Conservation (phyloP, 2,888 invertebrate species). For the Trichopria drosophilae region DNA sequence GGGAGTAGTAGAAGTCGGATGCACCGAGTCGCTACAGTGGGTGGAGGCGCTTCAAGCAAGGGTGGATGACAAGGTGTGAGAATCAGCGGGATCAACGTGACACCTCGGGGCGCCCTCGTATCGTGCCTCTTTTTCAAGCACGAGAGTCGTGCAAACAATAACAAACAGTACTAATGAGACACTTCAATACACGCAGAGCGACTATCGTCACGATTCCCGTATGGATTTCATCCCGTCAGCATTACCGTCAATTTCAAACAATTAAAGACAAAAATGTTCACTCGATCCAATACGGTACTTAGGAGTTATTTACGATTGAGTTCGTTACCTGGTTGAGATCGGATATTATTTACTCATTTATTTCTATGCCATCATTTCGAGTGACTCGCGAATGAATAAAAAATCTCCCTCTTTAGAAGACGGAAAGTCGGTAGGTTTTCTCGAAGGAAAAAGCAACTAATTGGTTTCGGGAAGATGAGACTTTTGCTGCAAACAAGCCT, state of each 20-base stretch:
- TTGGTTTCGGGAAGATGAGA: slow-evolving; percentile 53
- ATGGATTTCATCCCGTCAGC: not conserved
- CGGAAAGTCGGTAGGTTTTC: slow-evolving; percentile 34
- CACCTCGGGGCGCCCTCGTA: slow-evolving; percentile 56
- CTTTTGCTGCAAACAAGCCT: slow-evolving; percentile 52
- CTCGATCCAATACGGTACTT: too few relatives aligned
- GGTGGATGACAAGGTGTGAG: slow-evolving; percentile 47
- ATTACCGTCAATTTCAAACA: too few relatives aligned
- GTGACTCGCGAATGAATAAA: too few relatives aligned
- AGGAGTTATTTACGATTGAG: too few relatives aligned
- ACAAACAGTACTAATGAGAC: slow-evolving; percentile 58
- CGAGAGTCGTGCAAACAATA: slow-evolving; percentile 55
- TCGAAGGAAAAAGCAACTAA: slow-evolving; percentile 56
- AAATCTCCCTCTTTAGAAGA: slow-evolving; percentile 18
- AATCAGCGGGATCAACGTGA: slow-evolving; percentile 57
- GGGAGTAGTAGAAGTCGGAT: slow-evolving; percentile 35
- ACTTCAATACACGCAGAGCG: slow-evolving; percentile 52
- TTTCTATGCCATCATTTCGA: not conserved
- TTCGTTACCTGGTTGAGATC: too few relatives aligned
- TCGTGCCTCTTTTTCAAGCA: slow-evolving; percentile 47
- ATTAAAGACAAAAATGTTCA: too few relatives aligned
- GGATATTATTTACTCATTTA: too few relatives aligned
- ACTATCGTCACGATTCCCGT: slow-evolving; percentile 30
- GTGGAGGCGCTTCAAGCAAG: slow-evolving; percentile 31
- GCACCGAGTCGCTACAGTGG: slow-evolving; percentile 13